phyloP scores from a whole-genome alignment of 2,797 vertebrate species.

The Ciconia nigra region DNA sequence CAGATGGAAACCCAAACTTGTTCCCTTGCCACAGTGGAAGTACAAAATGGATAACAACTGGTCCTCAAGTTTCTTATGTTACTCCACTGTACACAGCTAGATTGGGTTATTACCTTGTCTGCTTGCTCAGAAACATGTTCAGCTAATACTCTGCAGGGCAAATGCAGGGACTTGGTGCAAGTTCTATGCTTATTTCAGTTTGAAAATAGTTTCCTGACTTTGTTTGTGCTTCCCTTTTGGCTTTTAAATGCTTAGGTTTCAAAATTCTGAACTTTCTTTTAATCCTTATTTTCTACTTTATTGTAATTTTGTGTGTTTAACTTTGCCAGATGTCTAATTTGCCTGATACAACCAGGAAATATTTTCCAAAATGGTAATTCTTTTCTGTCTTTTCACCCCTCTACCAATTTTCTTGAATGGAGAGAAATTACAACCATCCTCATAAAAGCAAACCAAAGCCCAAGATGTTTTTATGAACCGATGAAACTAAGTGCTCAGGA shows the following conservation, averaged over 20 bases:
- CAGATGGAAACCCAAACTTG: background rate
- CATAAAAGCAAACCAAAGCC: conserved; percentile 8
- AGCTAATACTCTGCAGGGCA: background rate
- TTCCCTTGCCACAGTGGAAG: background rate
- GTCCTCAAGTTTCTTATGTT: background rate
- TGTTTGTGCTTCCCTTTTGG: background rate
- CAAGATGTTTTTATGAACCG: background rate
- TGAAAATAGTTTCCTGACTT: background rate
- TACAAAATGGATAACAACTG: background rate
- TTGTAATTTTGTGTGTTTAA: background rate
- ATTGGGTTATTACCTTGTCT: background rate
- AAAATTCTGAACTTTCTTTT: background rate
- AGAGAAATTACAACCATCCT: background rate
- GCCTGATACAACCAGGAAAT: background rate
- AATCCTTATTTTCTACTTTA: background rate
- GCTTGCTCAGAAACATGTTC: background rate
- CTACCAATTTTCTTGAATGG: background rate
- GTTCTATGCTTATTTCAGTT: background rate
- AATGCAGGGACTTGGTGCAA: background rate
- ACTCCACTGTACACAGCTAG: background rate
- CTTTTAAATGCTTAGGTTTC: background rate
- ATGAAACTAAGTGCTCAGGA: conserved; percentile 16
- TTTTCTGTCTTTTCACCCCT: background rate
- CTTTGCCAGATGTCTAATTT: background rate
- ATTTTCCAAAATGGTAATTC: background rate